A percentile compares a stretch with the other conserved stretches of the same genome.
Evolutionary conservation across 2,113 vertebrate species (phyloP).

Genomic region (Otus sunia): DNA sequence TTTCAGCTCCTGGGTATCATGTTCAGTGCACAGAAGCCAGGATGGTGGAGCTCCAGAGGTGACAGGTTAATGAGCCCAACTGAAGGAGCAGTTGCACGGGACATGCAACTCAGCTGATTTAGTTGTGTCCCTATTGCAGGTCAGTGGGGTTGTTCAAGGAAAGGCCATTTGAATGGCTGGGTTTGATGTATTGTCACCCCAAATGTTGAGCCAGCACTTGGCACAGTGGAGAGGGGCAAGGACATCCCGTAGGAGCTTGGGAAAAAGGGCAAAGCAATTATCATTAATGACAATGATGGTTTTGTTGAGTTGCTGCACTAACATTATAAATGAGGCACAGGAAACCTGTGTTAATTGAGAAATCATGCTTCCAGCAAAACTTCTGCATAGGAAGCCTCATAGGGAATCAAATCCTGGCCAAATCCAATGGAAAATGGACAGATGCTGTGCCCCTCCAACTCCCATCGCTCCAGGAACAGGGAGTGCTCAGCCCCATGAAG

Average conservation of each 20-base stretch:
- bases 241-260: background rate
- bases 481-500: background rate
- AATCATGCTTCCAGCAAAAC: background rate
- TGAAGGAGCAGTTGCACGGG: background rate
- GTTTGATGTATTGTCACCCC: background rate
- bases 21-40: background rate
- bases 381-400: background rate
- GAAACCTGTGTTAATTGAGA: background rate
- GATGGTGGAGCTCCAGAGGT: background rate
- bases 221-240: background rate
- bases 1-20: background rate
- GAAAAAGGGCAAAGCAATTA: background rate
- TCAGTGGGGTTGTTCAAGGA: background rate
- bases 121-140: background rate
- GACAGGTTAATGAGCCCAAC: no score
- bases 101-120: background rate
- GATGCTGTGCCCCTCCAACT: background rate
- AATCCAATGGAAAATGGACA: background rate
- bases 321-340: background rate
- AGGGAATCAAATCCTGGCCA: background rate
- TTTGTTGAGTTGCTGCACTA: background rate
- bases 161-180: background rate
- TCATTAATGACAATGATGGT: background rate
- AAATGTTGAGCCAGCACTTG: background rate
- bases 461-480: background rate